Base-by-base conservation (phyloP, 2,797 vertebrate genomes). In the Epinephelus coioides region DNA sequence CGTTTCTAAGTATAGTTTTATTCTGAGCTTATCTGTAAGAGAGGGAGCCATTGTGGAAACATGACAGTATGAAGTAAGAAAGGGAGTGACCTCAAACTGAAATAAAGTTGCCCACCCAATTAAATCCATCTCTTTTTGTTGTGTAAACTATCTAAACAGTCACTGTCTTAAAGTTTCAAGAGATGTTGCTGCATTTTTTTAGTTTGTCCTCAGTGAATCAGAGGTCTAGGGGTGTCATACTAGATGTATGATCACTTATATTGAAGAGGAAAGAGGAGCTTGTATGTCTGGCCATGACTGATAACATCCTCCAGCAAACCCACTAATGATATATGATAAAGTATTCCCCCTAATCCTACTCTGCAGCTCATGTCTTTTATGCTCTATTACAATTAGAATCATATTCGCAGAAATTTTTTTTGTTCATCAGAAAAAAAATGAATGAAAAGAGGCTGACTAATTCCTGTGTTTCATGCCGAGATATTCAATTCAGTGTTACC, bases 1-100 rank as follows among this genome's bases (percentile, higher is more conserved):
- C 5, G 18, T 73, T 74, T 80, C 65, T 44, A 78, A 82, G 69
- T 78, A 73, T 57, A 62, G 55, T 30, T 80, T 60, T 69, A 47
- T 64, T 63, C 23, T 60, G 44, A 71, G 68, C 4, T 27, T 76
- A 40, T 78, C 44, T 72, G 30, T 25, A 18, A 0, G 10, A 60
- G 19, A 67, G 17, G 5, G 50, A 70, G 47, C 5, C 15, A 70
- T 55, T 72, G 51, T 51, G 38, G 55, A 73, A 69, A 82, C 19
- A 59, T 25, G 11, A 34, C 46, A 56, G 49, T 44, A 27, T 43
- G 43, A 9, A 14, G 10, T 12, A 53, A 66, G 8, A 63, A 77
- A 57, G 30, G 17, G 10, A 79, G 19, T 62, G 56, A 66, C 38
- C 25, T 69, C 4, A 73, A 63, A 74, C 47, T 69, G 21, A 65